Conservation (phyloP, 2,888 invertebrate species). For the Agriotes lineatus region DNA sequence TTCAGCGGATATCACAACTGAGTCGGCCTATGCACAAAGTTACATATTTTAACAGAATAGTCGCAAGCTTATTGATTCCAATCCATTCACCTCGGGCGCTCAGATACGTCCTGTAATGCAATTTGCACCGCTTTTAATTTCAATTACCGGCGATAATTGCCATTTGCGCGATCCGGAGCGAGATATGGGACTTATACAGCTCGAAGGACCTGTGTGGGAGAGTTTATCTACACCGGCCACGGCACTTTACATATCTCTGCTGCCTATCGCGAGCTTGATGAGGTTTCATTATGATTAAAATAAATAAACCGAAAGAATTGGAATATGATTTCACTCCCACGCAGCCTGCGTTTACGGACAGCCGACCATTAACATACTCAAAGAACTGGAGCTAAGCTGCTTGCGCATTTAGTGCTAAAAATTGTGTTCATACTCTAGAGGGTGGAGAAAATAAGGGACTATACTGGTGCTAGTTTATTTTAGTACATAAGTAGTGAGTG, state of each 20-base stretch:
- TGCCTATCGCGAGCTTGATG: constrained; percentile 13
- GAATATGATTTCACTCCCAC: constrained; percentile 16
- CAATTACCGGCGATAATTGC: constrained; percentile 34
- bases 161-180: constrained; percentile 17
- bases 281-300: constrained; percentile 18
- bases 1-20: too few relatives aligned
- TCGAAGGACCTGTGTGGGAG: constrained; percentile 28
- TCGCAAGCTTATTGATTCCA: too few relatives aligned
- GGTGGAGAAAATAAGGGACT: too few relatives aligned
- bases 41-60: too few relatives aligned
- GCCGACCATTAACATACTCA: background rate
- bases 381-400: background rate
- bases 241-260: constrained; percentile 13
- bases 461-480: too few relatives aligned
- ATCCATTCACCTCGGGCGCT: too few relatives aligned
- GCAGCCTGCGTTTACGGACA: background rate
- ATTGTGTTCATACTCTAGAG: too few relatives aligned
- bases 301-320: background rate
- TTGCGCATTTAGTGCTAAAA: background rate
- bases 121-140: constrained; percentile 33
- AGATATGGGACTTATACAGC: constrained; percentile 13
- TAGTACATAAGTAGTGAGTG: too few relatives aligned
- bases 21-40: too few relatives aligned
- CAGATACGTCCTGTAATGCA: constrained; percentile 15
- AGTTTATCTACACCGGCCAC: constrained; percentile 14